phyloP scores from a whole-genome alignment of 1,140 invertebrate species.

The Aleiodes sp. region DNA sequence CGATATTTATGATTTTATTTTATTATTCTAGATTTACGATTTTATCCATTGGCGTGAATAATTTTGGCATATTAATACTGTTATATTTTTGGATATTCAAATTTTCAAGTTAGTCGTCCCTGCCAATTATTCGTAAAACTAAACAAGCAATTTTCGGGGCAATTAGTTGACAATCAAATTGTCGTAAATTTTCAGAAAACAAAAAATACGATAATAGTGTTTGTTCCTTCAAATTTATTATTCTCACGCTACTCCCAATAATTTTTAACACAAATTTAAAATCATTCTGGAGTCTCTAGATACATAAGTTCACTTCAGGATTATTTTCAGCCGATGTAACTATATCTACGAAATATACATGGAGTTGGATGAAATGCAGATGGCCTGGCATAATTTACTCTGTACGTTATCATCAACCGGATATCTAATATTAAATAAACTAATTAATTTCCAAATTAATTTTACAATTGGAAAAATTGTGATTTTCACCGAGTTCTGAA shows the following conservation, averaged over 20 bases:
- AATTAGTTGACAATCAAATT: not conserved
- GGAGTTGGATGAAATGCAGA: slow-evolving; percentile 28
- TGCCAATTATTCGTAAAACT: slow-evolving; percentile 9
- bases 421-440: slow-evolving; percentile 23
- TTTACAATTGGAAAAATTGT: not conserved
- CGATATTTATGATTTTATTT: not conserved
- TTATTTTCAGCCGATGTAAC: slow-evolving; percentile 23
- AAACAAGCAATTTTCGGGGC: not conserved
- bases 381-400: slow-evolving; percentile 15
- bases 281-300: slow-evolving; percentile 18
- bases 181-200: too few relatives aligned
- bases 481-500: not conserved
- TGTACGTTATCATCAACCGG: slow-evolving; percentile 20
- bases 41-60: slow-evolving; percentile 11
- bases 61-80: slow-evolving; percentile 12
- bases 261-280: not conserved
- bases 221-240: too few relatives aligned
- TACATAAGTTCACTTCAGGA: not conserved
- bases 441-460: not conserved
- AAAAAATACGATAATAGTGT: too few relatives aligned
- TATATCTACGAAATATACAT: not conserved
- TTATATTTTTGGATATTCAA: slow-evolving; percentile 10
- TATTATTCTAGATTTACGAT: not conserved
- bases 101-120: not conserved
- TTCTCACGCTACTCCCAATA: not conserved